Evolutionary conservation across 2,888 invertebrate species (phyloP), one percentile per base, ranked within the genome.

Genomic region (Melieria omissa): DNA sequence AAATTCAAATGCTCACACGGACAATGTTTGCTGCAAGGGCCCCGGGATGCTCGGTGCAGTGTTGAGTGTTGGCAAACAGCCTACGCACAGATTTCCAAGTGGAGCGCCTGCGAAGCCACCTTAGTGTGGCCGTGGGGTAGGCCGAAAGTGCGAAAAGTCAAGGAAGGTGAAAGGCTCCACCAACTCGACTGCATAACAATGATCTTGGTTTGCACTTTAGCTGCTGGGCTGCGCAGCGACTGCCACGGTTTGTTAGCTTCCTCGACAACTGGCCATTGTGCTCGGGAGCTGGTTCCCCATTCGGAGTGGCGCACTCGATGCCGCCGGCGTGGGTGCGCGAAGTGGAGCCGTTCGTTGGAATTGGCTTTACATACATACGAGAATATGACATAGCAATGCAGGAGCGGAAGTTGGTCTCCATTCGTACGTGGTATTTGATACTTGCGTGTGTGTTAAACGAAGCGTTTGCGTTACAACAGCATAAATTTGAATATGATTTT

Each of bases 121-220:
- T 3, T 3, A 29, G 14, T 52, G n/a, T 12, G 52, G 14, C 4
- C 12, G 6, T 52, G 10, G 72, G 65, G 64, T 52, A 71, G 70
- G 65, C 73, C 64, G 68, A 71, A 76, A 75, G 77, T 77, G 77
- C 78, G 77, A 78, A 76, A 74, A 76, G 78, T 78, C 78, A 76
- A 77, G 29, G 29, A 29, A 29, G 75, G 76, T 76, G 72, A 70
- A 75, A 77, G 75, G 76, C 78, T 76, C 62, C 63, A 70, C 73
- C 74, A 76, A 76, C 73, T 76, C 71, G 75, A 75, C 70, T 66
- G 76, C 73, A 76, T 78, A 77, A 75, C 74, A 78, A 78, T 76
- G 77, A 77, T 74, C 69, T 73, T 72, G 60, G 66, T 65, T 65
- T 46, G 70, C 65, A 61, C 52, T 49, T 46, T 62, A 29, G n/a